phyloP scores from a whole-genome alignment of 2,113 vertebrate genomes.

The Toxostoma redivivum region DNA sequence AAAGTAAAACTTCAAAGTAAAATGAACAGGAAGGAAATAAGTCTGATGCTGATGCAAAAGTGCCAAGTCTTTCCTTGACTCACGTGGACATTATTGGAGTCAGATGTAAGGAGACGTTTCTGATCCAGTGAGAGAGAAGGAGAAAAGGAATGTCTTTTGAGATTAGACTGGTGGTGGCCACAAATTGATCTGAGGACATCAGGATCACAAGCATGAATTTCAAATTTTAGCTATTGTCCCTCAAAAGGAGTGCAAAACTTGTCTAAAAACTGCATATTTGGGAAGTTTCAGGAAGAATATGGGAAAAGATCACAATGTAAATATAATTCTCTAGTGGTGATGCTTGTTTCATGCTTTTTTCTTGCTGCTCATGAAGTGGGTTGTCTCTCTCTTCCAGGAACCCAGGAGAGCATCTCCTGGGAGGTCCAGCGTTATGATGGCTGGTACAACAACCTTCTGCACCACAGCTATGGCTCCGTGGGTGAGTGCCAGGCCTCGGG shows the following conservation, averaged over 20 bases:
- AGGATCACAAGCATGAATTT: neutral
- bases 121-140: neutral
- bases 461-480: constrained; percentile 76
- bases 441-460: constrained; percentile 94
- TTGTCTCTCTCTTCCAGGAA: constrained; percentile 65
- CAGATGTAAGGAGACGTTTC: neutral
- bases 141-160: neutral
- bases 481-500: constrained; percentile 69
- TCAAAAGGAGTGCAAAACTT: neutral
- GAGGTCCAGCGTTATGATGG: constrained; percentile 93
- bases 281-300: neutral
- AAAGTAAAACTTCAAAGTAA: neutral
- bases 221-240: neutral
- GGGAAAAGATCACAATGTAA: neutral
- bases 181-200: neutral
- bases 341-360: neutral
- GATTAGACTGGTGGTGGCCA: neutral
- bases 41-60: neutral
- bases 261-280: neutral
- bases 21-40: neutral
- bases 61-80: neutral
- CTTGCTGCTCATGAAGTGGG: neutral
- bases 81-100: too few species aligned
- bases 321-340: neutral
- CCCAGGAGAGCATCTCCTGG: constrained; percentile 71